A percentile compares a stretch with the other conserved stretches of the same genome.
Evolutionary conservation across 2,888 invertebrate species (phyloP).

Genomic region (Agonopterix heracliana): DNA sequence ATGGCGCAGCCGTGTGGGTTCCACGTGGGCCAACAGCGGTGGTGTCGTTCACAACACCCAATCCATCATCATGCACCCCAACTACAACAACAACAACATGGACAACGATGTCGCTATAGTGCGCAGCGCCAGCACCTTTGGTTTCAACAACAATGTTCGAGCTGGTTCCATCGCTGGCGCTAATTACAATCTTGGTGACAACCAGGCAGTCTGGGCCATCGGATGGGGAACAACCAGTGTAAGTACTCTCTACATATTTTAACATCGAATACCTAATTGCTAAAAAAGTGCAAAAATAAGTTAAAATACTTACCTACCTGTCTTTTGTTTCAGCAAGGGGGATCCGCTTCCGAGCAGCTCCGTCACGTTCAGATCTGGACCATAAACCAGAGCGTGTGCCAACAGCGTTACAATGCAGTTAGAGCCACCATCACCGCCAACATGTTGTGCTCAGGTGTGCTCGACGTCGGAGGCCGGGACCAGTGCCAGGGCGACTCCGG

Average conservation of each 20-base stretch:
- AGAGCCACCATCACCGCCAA: slow-evolving; percentile 19
- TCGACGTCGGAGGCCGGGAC: slow-evolving; percentile 45
- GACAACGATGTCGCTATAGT: slow-evolving; percentile 41
- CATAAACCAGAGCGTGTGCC: slow-evolving; percentile 29
- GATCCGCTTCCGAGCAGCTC: slow-evolving; percentile 26
- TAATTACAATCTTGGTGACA: slow-evolving; percentile 36
- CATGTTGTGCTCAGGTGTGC: slow-evolving; percentile 39
- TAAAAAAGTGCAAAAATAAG: too few species aligned
- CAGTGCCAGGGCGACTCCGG: slow-evolving; percentile 45
- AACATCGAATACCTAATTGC: background rate
- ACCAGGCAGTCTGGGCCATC: slow-evolving; percentile 36
- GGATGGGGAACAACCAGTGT: slow-evolving; percentile 46
- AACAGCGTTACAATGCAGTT: slow-evolving; percentile 22
- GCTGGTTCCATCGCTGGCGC: slow-evolving; percentile 33
- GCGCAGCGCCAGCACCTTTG: slow-evolving; percentile 19
- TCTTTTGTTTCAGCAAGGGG: slow-evolving; percentile 17
- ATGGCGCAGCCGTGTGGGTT: slow-evolving; percentile 32
- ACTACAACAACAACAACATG: slow-evolving; percentile 15
- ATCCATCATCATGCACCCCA: slow-evolving; percentile 19
- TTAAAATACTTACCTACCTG: too few species aligned
- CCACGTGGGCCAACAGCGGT: slow-evolving; percentile 31
- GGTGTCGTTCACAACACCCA: slow-evolving; percentile 22
- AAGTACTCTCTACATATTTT: slow-evolving; percentile 18
- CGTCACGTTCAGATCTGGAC: slow-evolving; percentile 32
- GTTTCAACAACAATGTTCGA: slow-evolving; percentile 16